Percentiles rank a stretch among this genome's conserved stretches.
Conservation (phyloP, 2,797 vertebrate species). For the Lagorchestes hirsutus region DNA sequence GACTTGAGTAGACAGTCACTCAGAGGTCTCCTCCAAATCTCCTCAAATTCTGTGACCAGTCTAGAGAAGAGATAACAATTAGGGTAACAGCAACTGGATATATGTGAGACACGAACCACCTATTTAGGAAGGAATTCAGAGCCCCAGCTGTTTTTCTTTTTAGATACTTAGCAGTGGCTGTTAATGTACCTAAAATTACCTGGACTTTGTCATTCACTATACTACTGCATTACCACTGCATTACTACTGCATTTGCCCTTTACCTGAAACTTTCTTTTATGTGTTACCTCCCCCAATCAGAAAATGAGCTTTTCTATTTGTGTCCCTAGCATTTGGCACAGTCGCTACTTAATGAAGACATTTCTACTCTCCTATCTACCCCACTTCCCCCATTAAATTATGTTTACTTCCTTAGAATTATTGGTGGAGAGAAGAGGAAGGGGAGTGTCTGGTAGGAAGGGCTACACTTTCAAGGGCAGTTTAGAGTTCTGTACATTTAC, state of each 20-base stretch:
- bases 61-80: not conserved
- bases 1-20: not conserved
- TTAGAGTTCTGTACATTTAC: not conserved
- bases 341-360: not conserved
- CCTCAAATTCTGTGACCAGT: conserved; percentile 1
- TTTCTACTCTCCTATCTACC: not conserved
- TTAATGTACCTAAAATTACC: not conserved
- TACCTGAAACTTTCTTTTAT: not conserved
- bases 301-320: not conserved
- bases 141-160: not conserved
- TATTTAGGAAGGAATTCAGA: not conserved
- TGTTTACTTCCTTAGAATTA: not conserved
- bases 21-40: not conserved
- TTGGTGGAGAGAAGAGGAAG: no score
- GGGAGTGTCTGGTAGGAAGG: not conserved
- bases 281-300: not conserved
- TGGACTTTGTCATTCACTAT: not conserved
- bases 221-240: no score
- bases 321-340: not conserved
- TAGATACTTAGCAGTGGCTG: not conserved
- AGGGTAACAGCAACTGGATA: not conserved
- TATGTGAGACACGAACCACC: not conserved
- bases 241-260: not conserved
- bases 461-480: not conserved
- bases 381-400: not conserved